Percentiles rank a stretch among this genome's conserved stretches.
These are phyloP conservation scores for Drosophila nikananu DNA, from an alignment of 1,140 invertebrate genomes.

Conservation along the genomic window DNA sequence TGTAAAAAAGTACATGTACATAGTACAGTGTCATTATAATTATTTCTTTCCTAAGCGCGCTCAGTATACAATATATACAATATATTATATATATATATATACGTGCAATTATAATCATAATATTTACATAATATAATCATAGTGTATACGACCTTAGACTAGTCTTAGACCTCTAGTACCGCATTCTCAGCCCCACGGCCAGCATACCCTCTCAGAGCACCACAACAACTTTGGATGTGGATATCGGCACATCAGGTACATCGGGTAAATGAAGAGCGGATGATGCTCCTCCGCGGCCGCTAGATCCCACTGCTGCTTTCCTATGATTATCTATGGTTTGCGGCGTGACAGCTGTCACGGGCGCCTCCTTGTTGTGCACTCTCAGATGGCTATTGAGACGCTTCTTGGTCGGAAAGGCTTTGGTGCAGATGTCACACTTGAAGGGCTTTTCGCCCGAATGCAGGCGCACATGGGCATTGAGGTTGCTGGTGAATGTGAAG, in stretches of 20 bases:
- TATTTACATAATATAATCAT: not conserved
- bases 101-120: not conserved
- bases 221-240: constrained; percentile 69
- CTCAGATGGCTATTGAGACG: constrained; percentile 71
- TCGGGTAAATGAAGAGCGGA: constrained; percentile 33
- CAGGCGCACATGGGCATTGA: constrained; percentile 86
- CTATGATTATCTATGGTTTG: not conserved
- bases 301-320: not conserved
- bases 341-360: constrained; percentile 15
- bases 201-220: constrained; percentile 49
- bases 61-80: not conserved
- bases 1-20: constrained; percentile 30
- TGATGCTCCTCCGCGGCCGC: not conserved
- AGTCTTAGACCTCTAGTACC: constrained; percentile 21
- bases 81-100: too few species aligned
- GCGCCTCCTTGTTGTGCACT: constrained; percentile 67
- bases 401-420: constrained; percentile 75
- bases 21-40: constrained; percentile 21
- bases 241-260: constrained; percentile 60
- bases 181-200: too few species aligned
- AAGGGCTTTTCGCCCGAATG: constrained; percentile 90
- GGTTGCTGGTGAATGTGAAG: constrained; percentile 83
- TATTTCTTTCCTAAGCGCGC: constrained; percentile 8
- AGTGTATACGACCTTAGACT: constrained; percentile 6
- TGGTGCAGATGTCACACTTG: constrained; percentile 70